phyloP scores from a whole-genome alignment of 2,888 invertebrate species.

The Lepidochitona cinerea region DNA sequence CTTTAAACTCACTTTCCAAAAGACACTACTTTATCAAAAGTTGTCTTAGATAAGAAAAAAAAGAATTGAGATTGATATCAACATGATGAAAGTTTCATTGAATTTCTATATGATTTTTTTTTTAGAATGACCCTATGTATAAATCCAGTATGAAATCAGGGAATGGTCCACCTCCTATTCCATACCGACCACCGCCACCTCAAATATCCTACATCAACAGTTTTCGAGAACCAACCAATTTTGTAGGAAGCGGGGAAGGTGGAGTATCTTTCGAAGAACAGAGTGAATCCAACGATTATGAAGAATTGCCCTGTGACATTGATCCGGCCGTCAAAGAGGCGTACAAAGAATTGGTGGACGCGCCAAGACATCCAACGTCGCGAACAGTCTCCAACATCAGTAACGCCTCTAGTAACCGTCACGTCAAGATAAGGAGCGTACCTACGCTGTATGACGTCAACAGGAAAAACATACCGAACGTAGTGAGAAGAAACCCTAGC shows the following conservation, averaged over 20 bases:
- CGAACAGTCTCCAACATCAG: background rate
- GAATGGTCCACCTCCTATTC: background rate
- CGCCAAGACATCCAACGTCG: background rate
- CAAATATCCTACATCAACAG: background rate
- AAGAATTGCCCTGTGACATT: background rate
- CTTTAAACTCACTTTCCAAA: too few relatives aligned
- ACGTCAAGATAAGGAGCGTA: background rate
- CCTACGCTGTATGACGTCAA: conserved; percentile 3
- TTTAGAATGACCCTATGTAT: background rate
- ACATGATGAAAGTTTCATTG: too few relatives aligned
- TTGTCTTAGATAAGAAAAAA: too few relatives aligned
- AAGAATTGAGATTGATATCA: too few relatives aligned
- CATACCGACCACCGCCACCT: background rate
- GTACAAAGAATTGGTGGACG: background rate
- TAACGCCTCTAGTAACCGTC: background rate
- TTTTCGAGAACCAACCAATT: background rate
- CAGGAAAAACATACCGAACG: background rate
- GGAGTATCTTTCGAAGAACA: background rate
- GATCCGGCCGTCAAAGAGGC: background rate
- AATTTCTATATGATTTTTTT: background rate
- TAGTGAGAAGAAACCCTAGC: background rate
- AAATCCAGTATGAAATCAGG: background rate
- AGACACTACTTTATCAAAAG: too few relatives aligned
- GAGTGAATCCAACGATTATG: background rate
- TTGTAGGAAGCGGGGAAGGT: background rate